Evolutionary conservation across 2,888 invertebrate species (phyloP).

Genomic region (Conops quadrifasciatus): DNA sequence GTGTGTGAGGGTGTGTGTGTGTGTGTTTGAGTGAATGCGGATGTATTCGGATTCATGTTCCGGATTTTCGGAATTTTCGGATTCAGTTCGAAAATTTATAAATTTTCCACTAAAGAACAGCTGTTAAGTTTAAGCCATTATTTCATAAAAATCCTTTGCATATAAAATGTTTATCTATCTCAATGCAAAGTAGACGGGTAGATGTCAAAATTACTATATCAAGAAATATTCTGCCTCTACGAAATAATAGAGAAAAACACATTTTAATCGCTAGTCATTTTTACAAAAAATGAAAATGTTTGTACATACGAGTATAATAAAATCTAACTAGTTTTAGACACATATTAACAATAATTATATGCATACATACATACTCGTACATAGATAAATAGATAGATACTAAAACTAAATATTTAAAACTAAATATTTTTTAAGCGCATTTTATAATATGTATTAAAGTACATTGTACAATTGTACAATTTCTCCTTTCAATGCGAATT

Average conservation of each 20-base stretch:
- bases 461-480: too few species aligned
- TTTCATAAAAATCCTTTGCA: too few species aligned
- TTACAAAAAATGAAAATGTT: conserved; percentile 56
- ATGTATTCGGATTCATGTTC: too few species aligned
- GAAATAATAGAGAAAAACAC: conserved; percentile 29
- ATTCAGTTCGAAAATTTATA: background rate
- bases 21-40: background rate
- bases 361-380: background rate
- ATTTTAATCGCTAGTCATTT: conserved; percentile 57
- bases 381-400: background rate
- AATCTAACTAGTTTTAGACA: background rate
- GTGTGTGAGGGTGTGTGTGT: background rate
- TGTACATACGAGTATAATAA: background rate
- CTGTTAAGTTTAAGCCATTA: too few species aligned
- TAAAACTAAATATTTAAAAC: background rate
- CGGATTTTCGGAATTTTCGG: too few species aligned
- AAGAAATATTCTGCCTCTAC: too few species aligned
- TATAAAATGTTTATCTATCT: too few species aligned
- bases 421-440: too few species aligned
- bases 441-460: background rate
- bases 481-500: too few species aligned
- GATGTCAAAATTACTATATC: too few species aligned
- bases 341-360: background rate
- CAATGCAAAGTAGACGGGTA: too few species aligned
- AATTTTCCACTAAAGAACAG: too few species aligned